Percentiles rank a stretch among this genome's conserved stretches.
Conservation (phyloP, 2,113 vertebrate genomes). For the Hippopotamus amphibius region DNA sequence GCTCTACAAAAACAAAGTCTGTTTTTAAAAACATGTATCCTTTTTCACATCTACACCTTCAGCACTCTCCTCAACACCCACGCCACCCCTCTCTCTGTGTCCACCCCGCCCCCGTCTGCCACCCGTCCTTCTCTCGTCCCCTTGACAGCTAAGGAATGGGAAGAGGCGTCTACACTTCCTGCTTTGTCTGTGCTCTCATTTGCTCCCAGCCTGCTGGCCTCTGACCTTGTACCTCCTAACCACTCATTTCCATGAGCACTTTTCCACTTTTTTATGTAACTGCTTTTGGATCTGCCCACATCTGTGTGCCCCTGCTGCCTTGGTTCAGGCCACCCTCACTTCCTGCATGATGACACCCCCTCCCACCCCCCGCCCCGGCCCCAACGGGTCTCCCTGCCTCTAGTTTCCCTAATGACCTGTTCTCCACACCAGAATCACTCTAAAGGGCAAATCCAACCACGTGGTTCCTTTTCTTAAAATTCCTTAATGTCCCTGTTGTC, state of each 20-base stretch:
- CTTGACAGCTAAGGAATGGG: background rate
- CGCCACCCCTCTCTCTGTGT: background rate
- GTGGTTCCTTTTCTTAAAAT: background rate
- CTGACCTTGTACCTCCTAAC: background rate
- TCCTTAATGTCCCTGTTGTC: background rate
- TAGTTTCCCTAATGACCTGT: background rate
- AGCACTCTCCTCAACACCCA: background rate
- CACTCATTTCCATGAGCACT: background rate
- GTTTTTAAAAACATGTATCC: background rate
- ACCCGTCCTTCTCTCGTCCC: no score
- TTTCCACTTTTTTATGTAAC: background rate
- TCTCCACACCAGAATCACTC: background rate
- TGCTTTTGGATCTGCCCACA: background rate
- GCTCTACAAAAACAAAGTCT: no score
- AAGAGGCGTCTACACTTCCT: background rate
- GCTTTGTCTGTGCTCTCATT: background rate
- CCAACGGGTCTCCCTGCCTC: background rate
- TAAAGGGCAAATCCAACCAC: background rate
- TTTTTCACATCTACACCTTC: background rate
- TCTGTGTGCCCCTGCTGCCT: background rate
- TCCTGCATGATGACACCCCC: background rate
- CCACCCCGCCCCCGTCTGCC: fast-evolving
- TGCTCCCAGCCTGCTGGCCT: background rate
- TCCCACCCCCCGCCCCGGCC: background rate
- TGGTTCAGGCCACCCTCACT: background rate